phyloP scores from a whole-genome alignment of 64 coral and sea anemone species.

The Stichodactyla mertensii region DNA sequence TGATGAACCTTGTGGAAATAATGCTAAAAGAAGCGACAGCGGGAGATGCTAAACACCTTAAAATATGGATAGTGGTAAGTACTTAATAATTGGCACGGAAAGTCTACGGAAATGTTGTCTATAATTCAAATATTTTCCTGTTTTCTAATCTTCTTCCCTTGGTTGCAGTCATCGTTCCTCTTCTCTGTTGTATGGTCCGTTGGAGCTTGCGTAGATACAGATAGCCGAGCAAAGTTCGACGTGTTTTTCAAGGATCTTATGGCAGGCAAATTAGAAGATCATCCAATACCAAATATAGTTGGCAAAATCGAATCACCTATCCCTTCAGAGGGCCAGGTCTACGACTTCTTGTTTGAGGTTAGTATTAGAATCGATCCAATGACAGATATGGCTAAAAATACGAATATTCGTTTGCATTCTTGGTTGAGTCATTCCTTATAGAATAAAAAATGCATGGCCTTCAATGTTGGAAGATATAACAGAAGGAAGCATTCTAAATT shows the following conservation, averaged over 20 bases:
- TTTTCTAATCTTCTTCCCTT: not conserved
- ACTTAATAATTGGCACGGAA: not conserved
- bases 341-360: slow-evolving; percentile 99
- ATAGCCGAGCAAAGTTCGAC: slow-evolving; percentile 93
- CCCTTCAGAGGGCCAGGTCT: slow-evolving; percentile 88
- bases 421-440: too few relatives aligned
- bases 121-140: not conserved
- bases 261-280: slow-evolving; percentile 62
- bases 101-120: too few relatives aligned
- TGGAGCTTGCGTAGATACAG: slow-evolving; percentile 95
- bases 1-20: slow-evolving; percentile 98
- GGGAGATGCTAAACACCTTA: slow-evolving; percentile 78
- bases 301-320: slow-evolving; percentile 90
- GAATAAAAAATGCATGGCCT: too few relatives aligned
- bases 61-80: slow-evolving; percentile 97
- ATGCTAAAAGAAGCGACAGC: slow-evolving; percentile 75
- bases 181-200: slow-evolving; percentile 97
- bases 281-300: slow-evolving; percentile 73
- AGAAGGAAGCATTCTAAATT: too few relatives aligned
- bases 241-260: slow-evolving; percentile 77
- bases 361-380: not conserved
- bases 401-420: not conserved
- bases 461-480: too few relatives aligned
- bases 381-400: not conserved
- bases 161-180: slow-evolving; percentile 80